Conservation (phyloP, 2,888 invertebrate species). For the Gortyna flavago region DNA sequence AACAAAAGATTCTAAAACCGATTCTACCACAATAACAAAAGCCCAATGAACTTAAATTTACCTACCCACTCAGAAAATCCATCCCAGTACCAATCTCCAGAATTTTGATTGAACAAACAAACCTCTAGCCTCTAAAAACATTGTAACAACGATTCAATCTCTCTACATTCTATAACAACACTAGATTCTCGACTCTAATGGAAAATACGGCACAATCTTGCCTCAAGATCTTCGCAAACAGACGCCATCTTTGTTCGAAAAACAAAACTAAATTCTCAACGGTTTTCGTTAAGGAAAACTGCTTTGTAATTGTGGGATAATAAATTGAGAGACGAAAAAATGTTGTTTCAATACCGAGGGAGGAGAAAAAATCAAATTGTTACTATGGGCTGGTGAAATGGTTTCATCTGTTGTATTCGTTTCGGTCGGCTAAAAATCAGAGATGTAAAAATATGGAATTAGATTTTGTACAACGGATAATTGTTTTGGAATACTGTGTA, state of each 20-base stretch:
- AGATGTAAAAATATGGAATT: not conserved
- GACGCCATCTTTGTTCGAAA: slow-evolving; percentile 75
- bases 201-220: slow-evolving; percentile 84
- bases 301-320: slow-evolving; percentile 74
- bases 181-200: slow-evolving; percentile 76
- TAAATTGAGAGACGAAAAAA: slow-evolving; percentile 68
- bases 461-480: not conserved
- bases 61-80: slow-evolving; percentile 58
- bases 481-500: not conserved
- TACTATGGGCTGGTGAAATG: slow-evolving; percentile 28
- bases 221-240: slow-evolving; percentile 81
- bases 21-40: slow-evolving; percentile 18
- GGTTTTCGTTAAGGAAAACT: slow-evolving; percentile 73
- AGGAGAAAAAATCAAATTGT: slow-evolving; percentile 62
- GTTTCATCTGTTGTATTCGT: slow-evolving; percentile 29
- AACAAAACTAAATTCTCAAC: slow-evolving; percentile 73
- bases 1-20: not conserved
- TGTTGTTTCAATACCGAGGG: slow-evolving; percentile 51
- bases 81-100: slow-evolving; percentile 67
- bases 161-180: slow-evolving; percentile 78
- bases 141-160: slow-evolving; percentile 80
- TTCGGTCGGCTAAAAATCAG: not conserved
- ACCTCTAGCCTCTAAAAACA: slow-evolving; percentile 76
- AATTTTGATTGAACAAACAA: slow-evolving; percentile 81
- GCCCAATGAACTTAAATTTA: slow-evolving; percentile 33